Conservation (phyloP, 2,797 vertebrate species). For the Anas acuta region DNA sequence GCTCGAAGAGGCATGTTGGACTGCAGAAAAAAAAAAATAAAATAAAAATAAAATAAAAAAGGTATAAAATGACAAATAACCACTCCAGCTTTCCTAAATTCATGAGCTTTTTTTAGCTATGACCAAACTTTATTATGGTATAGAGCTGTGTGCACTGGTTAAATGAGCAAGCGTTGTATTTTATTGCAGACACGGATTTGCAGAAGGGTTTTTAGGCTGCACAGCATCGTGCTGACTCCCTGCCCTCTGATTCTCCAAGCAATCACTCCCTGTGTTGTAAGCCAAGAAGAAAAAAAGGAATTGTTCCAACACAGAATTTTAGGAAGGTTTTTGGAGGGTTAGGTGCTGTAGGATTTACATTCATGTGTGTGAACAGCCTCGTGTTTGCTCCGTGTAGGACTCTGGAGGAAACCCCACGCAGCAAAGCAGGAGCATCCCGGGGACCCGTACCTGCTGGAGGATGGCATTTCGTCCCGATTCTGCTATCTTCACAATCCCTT, state of each 20-base stretch:
- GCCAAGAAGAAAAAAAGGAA: background rate
- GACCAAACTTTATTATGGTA: accelerated
- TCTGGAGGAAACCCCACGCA: background rate
- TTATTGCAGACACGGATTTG: background rate
- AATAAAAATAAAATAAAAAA: too few species aligned
- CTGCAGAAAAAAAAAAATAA: conserved; percentile 61
- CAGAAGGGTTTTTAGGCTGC: background rate
- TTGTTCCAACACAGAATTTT: background rate
- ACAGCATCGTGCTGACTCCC: background rate
- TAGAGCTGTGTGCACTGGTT: background rate
- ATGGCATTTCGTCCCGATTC: conserved; percentile 83
- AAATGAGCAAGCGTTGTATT: background rate
- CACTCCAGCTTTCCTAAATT: background rate
- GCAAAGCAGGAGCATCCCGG: background rate
- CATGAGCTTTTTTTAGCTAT: background rate
- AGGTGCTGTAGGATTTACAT: background rate
- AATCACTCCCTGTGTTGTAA: background rate
- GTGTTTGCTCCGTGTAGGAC: background rate
- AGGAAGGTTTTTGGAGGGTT: background rate
- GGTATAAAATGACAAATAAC: too few species aligned
- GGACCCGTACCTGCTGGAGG: conserved; percentile 83
- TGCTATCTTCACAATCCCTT: conserved; percentile 85
- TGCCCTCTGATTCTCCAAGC: background rate
- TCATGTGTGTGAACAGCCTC: accelerated
- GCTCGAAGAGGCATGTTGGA: conserved; percentile 88